Evolutionary conservation across 1,140 invertebrate genomes (phyloP), one percentile per base, ranked within the genome.

Genomic region (Drosophila eugracilis): DNA sequence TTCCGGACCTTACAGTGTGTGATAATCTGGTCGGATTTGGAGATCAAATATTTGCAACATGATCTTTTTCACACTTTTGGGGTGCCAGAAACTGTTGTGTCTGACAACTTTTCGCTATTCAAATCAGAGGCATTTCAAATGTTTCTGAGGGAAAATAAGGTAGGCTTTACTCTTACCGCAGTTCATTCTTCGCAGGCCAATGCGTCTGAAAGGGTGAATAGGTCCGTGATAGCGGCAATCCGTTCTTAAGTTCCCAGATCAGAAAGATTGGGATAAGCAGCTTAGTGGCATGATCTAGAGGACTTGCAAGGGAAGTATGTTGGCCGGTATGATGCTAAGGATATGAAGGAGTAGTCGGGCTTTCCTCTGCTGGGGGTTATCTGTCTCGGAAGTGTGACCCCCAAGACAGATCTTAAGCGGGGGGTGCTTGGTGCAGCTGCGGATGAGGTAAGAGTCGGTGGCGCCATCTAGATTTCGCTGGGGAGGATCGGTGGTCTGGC

Each of bases 281-380:
- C 45, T 47, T 22, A 50, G 39, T 28, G 45, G 41, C 28, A 59
- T 28, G n/a, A n/a, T n/a, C n/a, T n/a, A n/a, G n/a, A n/a, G n/a
- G n/a, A n/a, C n/a, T n/a, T n/a, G n/a, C n/a, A n/a, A n/a, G n/a
- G n/a, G n/a, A n/a, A n/a, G n/a, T n/a, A n/a, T n/a, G n/a, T n/a
- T n/a, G n/a, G n/a, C n/a, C n/a, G n/a, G n/a, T n/a, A n/a, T n/a
- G n/a, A n/a, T n/a, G n/a, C n/a, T n/a, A n/a, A n/a, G n/a, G n/a
- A n/a, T n/a, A n/a, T n/a, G n/a, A n/a, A n/a, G n/a, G n/a, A n/a
- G n/a, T n/a, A n/a, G n/a, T n/a, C n/a, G n/a, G n/a, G n/a, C n/a
- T n/a, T n/a, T n/a, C n/a, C n/a, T n/a, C n/a, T n/a, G n/a, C n/a
- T n/a, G n/a, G n/a, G n/a, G n/a, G n/a, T n/a, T n/a, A n/a, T n/a